These are phyloP conservation scores for Drosophila bipectinata DNA, from an alignment of 1,140 invertebrate species.

Conservation along the genomic window DNA sequence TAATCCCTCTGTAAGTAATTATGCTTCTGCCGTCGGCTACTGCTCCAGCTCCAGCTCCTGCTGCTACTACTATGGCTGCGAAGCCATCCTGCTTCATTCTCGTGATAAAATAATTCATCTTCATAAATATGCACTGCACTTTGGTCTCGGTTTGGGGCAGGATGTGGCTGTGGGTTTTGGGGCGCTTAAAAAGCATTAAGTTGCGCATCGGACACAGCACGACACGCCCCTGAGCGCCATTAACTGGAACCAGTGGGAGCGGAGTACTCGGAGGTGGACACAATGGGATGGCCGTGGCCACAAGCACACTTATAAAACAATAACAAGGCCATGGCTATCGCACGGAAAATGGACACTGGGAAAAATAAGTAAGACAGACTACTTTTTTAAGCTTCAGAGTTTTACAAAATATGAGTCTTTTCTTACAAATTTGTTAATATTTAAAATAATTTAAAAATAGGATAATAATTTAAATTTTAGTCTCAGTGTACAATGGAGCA, in stretches of 20 bases:
- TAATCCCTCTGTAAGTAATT: slow-evolving; percentile 82
- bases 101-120: slow-evolving; percentile 79
- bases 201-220: slow-evolving; percentile 60
- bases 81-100: slow-evolving; percentile 25
- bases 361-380: not conserved
- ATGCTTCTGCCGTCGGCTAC: slow-evolving; percentile 34
- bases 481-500: not conserved
- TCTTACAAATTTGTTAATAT: no score
- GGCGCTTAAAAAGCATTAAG: slow-evolving; percentile 81
- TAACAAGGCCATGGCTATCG: slow-evolving; percentile 52
- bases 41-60: slow-evolving; percentile 12
- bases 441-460: no score
- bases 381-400: no score
- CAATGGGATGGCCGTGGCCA: slow-evolving; percentile 41
- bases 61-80: slow-evolving; percentile 7
- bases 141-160: slow-evolving; percentile 34
- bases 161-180: slow-evolving; percentile 28
- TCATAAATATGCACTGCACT: slow-evolving; percentile 81
- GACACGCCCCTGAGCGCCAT: slow-evolving; percentile 72
- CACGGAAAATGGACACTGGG: slow-evolving; percentile 1
- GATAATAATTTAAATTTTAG: not conserved
- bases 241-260: slow-evolving; percentile 40
- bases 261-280: slow-evolving; percentile 5
- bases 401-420: no score
- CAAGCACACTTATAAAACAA: slow-evolving; percentile 81